Evolutionary conservation across 1,140 invertebrate species (phyloP).

Genomic region (Apis florea): DNA sequence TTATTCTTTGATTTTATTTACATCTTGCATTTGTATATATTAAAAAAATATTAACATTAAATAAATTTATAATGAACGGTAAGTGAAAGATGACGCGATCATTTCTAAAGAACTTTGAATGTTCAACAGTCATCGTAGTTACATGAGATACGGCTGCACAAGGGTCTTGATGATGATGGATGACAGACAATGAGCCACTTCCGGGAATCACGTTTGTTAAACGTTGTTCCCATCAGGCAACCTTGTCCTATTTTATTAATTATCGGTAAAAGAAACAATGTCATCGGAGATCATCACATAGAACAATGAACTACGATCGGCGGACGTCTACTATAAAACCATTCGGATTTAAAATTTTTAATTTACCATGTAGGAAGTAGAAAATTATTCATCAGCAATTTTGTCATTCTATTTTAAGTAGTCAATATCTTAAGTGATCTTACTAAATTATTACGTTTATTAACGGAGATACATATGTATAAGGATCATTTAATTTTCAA

Average conservation of each 20-base stretch:
- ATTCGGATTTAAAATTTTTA: conserved; percentile 24
- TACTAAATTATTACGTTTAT: not conserved
- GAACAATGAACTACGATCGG: conserved; percentile 22
- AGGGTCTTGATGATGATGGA: conserved; percentile 76
- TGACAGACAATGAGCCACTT: conserved; percentile 75
- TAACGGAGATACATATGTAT: not conserved
- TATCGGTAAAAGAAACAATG: conserved; percentile 44
- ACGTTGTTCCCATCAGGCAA: conserved; percentile 71
- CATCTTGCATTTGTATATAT: not conserved
- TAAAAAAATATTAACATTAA: not conserved
- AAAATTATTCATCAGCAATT: conserved; percentile 33
- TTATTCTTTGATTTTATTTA: not conserved
- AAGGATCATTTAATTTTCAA: not conserved
- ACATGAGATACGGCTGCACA: conserved; percentile 53
- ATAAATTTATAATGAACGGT: not conserved
- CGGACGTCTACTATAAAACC: conserved; percentile 7
- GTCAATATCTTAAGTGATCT: not conserved
- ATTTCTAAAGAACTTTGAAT: conserved; percentile 43
- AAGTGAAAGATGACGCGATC: conserved; percentile 19
- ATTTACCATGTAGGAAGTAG: conserved; percentile 14
- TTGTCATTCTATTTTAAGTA: conserved; percentile 25
- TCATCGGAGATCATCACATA: conserved; percentile 20
- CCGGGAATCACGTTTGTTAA: conserved; percentile 71
- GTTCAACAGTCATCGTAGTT: conserved; percentile 56
- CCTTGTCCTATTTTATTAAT: conserved; percentile 72